Base-by-base conservation (phyloP, 2,888 invertebrate genomes). In the Coleophora deauratella region DNA sequence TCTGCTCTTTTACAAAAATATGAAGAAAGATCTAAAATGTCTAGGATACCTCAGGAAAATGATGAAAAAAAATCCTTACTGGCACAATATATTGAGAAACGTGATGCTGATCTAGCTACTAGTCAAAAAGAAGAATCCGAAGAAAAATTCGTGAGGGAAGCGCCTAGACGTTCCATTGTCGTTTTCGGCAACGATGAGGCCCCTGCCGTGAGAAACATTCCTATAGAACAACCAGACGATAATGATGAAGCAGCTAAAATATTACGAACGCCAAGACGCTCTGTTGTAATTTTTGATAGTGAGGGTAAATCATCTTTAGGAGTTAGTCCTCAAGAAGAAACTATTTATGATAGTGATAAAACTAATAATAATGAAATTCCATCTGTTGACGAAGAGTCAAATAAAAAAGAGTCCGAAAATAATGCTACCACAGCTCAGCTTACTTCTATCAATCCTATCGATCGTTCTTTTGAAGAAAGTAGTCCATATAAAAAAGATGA, bases 1-100 rank as follows among this genome's bases (percentile, higher is more conserved):
- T 47, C 48, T 8, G 51, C 47, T 10, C 42, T 60, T 2, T 43
- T 60, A n/a, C 45, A 52, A 13, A 50, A 57, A 32, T 45, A 57
- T 37, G 21, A 21, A 21, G 21, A 21, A 52, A 57, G 3, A 21
- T 9, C n/a, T 35, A 15, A 11, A 33, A n/a, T 4, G 11, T 33
- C 3, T 10, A 12, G 31, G 11, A 9, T 9, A n/a, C 11, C 31
- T 3, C 12, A 12, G 13, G 13, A 9, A n/a, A 7, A 13, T 11
- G 13, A 13, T 12, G 13, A 14, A 9, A 4, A 10, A 35, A 21
- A 35, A 35, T 21, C 15, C 4, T 3, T n/a, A 3, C 13, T 6
- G 9, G 33, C 7, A 9, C 33, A 33, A 12, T 33, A 11, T 9
- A 11, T 9, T 2, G n/a, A 31, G 3, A 31, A 11, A 31, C 31